A percentile compares a stretch with the other conserved stretches of the same genome.
phyloP scores from a whole-genome alignment of 2,113 vertebrate genomes.

The Oceanodroma tethys region DNA sequence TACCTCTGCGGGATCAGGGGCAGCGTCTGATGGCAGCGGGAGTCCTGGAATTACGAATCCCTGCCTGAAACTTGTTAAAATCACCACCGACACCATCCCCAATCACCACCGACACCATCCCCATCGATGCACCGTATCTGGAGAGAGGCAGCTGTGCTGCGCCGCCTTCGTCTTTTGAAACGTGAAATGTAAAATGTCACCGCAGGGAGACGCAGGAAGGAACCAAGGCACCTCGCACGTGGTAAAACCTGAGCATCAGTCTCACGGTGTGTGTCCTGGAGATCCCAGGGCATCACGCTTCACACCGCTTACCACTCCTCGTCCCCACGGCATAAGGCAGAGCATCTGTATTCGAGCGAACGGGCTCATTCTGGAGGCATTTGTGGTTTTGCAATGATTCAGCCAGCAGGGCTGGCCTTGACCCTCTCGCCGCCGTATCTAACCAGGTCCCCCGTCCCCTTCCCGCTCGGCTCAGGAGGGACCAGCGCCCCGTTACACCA shows the following conservation, averaged over 20 bases:
- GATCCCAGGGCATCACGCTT: background rate
- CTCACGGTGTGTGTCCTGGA: fast-evolving
- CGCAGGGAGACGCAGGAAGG: background rate
- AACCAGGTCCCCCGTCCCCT: background rate
- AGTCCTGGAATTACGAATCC: background rate
- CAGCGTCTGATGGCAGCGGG: background rate
- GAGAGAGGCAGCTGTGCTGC: background rate
- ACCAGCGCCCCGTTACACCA: background rate
- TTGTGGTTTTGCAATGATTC: fast-evolving
- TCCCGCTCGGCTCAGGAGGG: fast-evolving
- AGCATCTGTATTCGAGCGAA: fast-evolving
- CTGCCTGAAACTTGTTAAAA: background rate
- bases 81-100: background rate
- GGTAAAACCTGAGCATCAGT: background rate
- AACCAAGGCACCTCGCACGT: fast-evolving
- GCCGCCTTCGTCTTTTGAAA: background rate
- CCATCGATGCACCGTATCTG: fast-evolving
- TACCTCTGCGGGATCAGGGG: background rate
- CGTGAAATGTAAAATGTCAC: background rate
- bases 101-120: fast-evolving
- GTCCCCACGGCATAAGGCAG: fast-evolving
- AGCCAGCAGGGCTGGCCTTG: fast-evolving
- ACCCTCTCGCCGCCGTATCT: background rate
- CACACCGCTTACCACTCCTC: fast-evolving
- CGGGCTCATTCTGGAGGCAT: background rate